Evolutionary conservation across 2,113 vertebrate genomes (phyloP).

Genomic region (Illadopsis cleaveri): DNA sequence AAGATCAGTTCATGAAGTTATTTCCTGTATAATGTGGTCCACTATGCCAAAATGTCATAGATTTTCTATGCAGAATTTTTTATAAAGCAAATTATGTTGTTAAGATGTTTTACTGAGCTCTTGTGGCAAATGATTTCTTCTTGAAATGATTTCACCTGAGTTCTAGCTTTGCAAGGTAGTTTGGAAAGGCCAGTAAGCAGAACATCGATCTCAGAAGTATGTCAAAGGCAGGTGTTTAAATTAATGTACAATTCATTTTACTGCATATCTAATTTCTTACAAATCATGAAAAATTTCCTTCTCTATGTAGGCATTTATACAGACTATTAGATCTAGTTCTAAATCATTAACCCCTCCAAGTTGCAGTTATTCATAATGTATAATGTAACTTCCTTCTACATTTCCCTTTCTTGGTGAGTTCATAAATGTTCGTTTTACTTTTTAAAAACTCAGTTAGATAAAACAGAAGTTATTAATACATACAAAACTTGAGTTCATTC

Average conservation of each 20-base stretch:
- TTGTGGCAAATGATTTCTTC: not conserved
- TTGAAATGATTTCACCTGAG: not conserved
- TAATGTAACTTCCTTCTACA: slow-evolving; percentile 2
- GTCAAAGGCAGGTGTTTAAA: slow-evolving; percentile 53
- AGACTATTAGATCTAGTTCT: slow-evolving; percentile 59
- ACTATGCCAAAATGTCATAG: not conserved
- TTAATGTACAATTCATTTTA: slow-evolving; percentile 56
- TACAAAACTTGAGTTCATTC: not conserved
- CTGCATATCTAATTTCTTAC: slow-evolving; percentile 45
- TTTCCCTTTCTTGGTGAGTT: not conserved
- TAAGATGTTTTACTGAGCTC: not conserved
- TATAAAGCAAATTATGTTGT: not conserved
- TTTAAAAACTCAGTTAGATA: slow-evolving; percentile 28
- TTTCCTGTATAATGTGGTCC: not conserved
- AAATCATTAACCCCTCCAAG: slow-evolving; percentile 49
- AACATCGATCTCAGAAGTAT: not conserved
- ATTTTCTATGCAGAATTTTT: not conserved
- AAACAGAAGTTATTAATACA: not conserved
- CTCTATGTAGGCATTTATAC: slow-evolving; percentile 41
- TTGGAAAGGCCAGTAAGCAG: slow-evolving; percentile 19
- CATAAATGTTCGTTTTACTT: not conserved
- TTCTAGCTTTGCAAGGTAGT: not conserved
- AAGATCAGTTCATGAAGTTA: not conserved
- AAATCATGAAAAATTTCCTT: slow-evolving; percentile 44
- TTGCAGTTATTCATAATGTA: slow-evolving; percentile 12